phyloP scores from a whole-genome alignment of 2,888 invertebrate species.

The Ischnura elegans region DNA sequence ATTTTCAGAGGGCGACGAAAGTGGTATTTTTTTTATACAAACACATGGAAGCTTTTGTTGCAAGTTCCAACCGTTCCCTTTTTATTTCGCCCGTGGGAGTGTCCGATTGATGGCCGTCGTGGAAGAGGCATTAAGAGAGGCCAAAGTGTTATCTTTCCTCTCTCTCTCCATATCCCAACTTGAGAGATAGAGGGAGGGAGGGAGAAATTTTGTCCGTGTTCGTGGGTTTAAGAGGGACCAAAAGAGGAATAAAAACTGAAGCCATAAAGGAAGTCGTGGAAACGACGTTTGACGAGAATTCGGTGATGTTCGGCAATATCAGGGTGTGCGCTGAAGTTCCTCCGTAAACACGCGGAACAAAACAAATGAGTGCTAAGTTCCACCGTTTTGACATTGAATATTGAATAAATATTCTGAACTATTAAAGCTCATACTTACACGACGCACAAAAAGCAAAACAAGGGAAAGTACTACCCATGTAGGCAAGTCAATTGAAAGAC shows the following conservation, averaged over 20 bases:
- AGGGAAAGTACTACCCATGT: no score
- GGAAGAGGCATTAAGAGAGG: not conserved
- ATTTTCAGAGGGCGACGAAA: not conserved
- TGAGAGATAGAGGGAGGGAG: not conserved
- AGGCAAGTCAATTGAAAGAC: no score
- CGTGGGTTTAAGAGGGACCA: not conserved
- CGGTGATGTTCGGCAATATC: not conserved
- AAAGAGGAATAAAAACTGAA: not conserved
- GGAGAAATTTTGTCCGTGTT: no score
- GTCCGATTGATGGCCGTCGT: not conserved
- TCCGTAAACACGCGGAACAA: no score
- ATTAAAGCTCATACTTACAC: no score
- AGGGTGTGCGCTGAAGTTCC: not conserved
- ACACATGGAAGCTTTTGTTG: not conserved
- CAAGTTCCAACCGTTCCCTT: not conserved
- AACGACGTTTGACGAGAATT: not conserved
- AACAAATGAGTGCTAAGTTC: no score
- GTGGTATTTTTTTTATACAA: not conserved
- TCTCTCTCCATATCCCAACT: no score
- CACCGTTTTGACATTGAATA: no score
- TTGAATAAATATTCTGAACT: no score
- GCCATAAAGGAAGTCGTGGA: slow-evolving; percentile 24
- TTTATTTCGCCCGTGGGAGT: not conserved
- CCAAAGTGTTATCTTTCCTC: no score
- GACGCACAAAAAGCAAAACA: no score